Base-by-base conservation (phyloP, 2,113 vertebrate genomes). In the Thymallus thymallus region DNA sequence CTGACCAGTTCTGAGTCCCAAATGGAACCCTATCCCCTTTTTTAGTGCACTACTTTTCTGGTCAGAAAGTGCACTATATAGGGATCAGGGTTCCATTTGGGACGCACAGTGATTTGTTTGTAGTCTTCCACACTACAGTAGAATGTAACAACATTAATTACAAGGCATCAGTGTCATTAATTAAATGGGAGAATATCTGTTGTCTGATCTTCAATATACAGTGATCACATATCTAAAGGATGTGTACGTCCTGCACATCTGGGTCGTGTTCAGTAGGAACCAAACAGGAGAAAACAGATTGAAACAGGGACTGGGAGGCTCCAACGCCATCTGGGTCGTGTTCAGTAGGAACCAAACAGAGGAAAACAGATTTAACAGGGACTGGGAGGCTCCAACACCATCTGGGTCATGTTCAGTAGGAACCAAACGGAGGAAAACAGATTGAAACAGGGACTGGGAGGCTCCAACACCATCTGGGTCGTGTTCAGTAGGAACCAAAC, bases 71-170 rank as follows among this genome's bases (percentile, higher is more conserved):
- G 12, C 13, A 48, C 46, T 7, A 48, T 16, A 35, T 7, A 35
- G 1, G 13, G 0, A 48, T 16, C 0, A 48, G 46, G 46, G 2
- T 2, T 1, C 46, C 10, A 48, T 48, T 12, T 48, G 46, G 46
- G 10, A 48, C 73, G 76, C 73, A 30, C 71, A 75, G 78, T 46
- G 82, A 81, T 78, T 83, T 82, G 80, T 83, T 6, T 30, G 23
- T 30, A 76, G 87, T 89, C 90, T 90, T 87, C 86, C 88, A 86
- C 80, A 77, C 30, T 32, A 46, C 9, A 46, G 46, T 48, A 16
- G 13, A 13, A 22, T 77, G 66, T 84, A 66, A 76, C 80, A 84
- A n/a, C 79, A 76, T 85, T 75, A 79, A 69, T 61, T 66, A 84
- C 77, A 20, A 23, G 18, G 30, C 74, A 69, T 64, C 30, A 55